These are phyloP conservation scores for Murina feae DNA, from an alignment of 2,113 vertebrate species.

Conservation along the genomic window DNA sequence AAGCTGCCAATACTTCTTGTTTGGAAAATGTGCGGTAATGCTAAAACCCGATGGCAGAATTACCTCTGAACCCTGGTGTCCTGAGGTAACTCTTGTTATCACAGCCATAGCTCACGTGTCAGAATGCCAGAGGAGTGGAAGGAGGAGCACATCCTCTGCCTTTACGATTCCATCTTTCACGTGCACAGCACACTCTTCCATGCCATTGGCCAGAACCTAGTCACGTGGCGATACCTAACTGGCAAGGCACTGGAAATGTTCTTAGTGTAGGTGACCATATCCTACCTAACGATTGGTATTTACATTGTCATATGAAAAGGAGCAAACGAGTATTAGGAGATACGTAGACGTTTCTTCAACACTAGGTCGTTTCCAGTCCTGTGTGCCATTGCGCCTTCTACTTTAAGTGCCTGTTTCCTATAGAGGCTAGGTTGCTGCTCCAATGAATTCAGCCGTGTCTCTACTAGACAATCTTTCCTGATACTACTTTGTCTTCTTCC, in stretches of 20 bases:
- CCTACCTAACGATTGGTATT: not conserved
- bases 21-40: not conserved
- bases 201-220: not conserved
- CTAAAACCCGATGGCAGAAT: accelerated
- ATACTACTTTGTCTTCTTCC: not conserved
- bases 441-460: not conserved
- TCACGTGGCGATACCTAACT: not conserved
- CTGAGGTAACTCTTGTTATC: not conserved
- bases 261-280: not conserved
- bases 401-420: not conserved
- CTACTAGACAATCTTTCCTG: not conserved
- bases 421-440: not conserved
- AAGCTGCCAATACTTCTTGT: not conserved
- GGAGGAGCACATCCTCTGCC: accelerated
- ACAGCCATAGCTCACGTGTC: not conserved
- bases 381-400: not conserved
- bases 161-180: not conserved
- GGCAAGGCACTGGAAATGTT: not conserved
- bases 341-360: not conserved
- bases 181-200: not conserved
- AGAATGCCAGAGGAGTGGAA: not conserved
- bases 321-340: not conserved
- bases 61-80: not conserved
- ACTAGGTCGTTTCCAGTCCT: not conserved
- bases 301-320: not conserved